Percentiles rank a stretch among this genome's conserved stretches.
phyloP scores from a whole-genome alignment of 2,113 vertebrate genomes.

The Pogonocichla stellata region DNA sequence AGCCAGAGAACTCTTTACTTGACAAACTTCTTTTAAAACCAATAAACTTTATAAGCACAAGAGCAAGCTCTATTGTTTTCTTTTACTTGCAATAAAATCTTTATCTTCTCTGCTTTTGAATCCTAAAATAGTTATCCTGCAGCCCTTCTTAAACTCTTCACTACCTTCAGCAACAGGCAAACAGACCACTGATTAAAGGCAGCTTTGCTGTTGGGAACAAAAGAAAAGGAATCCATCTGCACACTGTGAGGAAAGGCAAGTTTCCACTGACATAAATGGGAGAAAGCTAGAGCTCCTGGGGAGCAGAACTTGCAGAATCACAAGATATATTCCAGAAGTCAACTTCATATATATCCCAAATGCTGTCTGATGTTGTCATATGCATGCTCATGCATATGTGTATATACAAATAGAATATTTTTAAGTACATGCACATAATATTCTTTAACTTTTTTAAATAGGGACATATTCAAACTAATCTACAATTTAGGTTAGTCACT shows the following conservation, averaged over 20 bases:
- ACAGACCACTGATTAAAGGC: background rate
- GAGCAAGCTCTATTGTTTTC: background rate
- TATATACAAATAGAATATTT: background rate
- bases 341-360: background rate
- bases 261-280: background rate
- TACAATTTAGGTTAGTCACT: background rate
- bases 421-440: background rate
- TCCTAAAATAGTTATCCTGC: background rate
- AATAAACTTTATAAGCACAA: background rate
- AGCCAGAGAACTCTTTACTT: background rate
- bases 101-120: background rate
- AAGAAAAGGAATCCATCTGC: background rate
- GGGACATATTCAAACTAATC: background rate
- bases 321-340: background rate
- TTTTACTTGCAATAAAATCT: background rate
- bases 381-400: fast-evolving
- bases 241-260: background rate
- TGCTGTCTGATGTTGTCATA: background rate
- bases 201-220: background rate
- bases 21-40: background rate
- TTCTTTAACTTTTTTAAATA: background rate
- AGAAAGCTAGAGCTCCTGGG: background rate
- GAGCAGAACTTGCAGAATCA: background rate
- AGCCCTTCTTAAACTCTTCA: background rate
- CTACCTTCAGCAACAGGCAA: background rate